Evolutionary conservation across 37 sponge, comb jelly and placozoan species (phyloP), one percentile per base, ranked within the genome.

Genomic region (Haliclona indistincta): DNA sequence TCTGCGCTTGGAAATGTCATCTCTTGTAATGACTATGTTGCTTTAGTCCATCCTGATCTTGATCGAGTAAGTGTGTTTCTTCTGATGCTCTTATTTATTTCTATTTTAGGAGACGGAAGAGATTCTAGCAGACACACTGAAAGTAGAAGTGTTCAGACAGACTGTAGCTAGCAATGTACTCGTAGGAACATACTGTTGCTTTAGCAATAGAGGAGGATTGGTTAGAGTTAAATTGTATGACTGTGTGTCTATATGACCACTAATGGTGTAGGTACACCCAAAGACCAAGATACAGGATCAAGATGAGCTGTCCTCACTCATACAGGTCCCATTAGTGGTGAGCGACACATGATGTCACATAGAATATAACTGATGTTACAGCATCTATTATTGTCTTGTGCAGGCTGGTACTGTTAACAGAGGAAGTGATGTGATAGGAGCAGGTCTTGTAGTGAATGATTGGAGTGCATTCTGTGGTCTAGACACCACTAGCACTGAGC

Each of bases 271-370:
- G 93, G 89, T 96, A 3, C 97, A 96, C 43, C 95, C 97, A 3
- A 89, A 93, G 80, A 96, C 94, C 29, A 86, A 91, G 67, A 93
- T 91, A 43, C 87, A 85, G 42, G 94, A 93, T 2, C 96, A 91
- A 54, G 96, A 99, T 75, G 99, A 99, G 77, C 90, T 99, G 22
- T 99, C 99, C 4, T 99, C 99, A n/a, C 78, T 99, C n/a, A 82
- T 99, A 7, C 99, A 99, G 83, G 92, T 99, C 0, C 99, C 99
- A 29, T 80, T 99, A 13, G 95, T 96, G 84, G 95, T 95, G 41
- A 68, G 86, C 54, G 7, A n/a, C 13, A 10, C 69, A 10, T 43
- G 2, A 2, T 11, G 20, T 41, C 25, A 8, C 45, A 13, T 66
- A 33, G 40, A 30, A 66, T 13, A 66, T 34, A 61, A 61, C 23